phyloP scores from a whole-genome alignment of 2,797 vertebrate genomes.

The Clamator glandarius region DNA sequence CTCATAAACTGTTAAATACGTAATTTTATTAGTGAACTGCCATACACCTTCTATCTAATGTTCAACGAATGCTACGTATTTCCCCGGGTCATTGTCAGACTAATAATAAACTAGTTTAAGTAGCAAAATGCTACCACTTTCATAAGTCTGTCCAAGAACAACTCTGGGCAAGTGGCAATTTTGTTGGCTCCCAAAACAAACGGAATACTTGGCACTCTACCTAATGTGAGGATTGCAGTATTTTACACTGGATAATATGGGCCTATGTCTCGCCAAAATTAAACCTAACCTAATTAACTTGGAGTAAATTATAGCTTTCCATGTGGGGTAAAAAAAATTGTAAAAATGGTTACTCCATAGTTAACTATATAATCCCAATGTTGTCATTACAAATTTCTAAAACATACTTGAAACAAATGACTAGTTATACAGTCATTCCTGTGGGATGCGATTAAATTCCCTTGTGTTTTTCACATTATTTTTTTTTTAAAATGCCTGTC shows the following conservation, averaged over 20 bases:
- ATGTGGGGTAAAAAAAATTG: conserved; percentile 60
- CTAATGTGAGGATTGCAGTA: conserved; percentile 57
- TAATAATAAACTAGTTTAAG: conserved; percentile 16
- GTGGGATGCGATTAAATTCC: conserved; percentile 25
- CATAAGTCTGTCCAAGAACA: conserved; percentile 59
- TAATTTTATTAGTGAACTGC: neutral
- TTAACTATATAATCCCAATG: conserved; percentile 39
- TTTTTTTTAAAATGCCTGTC: neutral
- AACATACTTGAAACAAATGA: conserved; percentile 47
- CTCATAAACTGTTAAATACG: neutral
- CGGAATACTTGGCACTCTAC: conserved; percentile 57
- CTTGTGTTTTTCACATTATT: neutral
- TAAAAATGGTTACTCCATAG: conserved; percentile 51
- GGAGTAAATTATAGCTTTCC: conserved; percentile 59
- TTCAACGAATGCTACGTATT: neutral
- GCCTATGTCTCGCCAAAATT: conserved; percentile 56
- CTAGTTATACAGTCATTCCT: neutral
- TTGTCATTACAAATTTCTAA: conserved; percentile 64
- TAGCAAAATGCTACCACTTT: conserved; percentile 44
- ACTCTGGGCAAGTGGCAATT: conserved; percentile 65
- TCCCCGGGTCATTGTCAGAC: neutral
- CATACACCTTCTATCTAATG: neutral
- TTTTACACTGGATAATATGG: conserved; percentile 53
- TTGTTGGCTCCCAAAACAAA: conserved; percentile 68
- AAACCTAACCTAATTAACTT: conserved; percentile 60